These are phyloP conservation scores for Gymnopithys bicolor DNA, from an alignment of 2,797 vertebrate species.

Conservation along the genomic window DNA sequence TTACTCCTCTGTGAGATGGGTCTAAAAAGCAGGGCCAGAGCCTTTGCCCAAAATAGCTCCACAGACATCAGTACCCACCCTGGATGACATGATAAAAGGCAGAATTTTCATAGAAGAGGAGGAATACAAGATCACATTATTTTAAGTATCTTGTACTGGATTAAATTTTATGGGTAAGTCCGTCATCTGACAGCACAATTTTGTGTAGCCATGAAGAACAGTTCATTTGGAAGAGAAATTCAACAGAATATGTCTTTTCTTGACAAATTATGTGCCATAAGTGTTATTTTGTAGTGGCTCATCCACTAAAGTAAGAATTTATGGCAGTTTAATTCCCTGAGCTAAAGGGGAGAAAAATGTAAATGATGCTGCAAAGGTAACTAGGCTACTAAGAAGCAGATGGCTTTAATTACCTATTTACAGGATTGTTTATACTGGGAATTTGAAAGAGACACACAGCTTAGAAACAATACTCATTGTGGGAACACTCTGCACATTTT, in stretches of 20 bases:
- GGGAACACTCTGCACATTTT: constrained; percentile 66
- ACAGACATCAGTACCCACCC: neutral
- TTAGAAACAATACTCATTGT: constrained; percentile 76
- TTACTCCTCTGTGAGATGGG: neutral
- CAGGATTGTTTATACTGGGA: constrained; percentile 76
- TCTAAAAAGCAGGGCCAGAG: neutral
- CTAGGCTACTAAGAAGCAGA: constrained; percentile 75
- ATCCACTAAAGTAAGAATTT: constrained; percentile 64
- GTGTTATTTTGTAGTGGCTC: constrained; percentile 38
- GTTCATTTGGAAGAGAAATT: constrained; percentile 51
- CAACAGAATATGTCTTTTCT: constrained; percentile 23
- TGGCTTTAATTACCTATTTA: constrained; percentile 80
- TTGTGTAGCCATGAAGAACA: neutral
- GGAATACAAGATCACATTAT: neutral
- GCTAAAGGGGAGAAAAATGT: constrained; percentile 52
- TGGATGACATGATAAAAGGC: neutral
- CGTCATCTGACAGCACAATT: neutral
- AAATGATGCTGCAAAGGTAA: constrained; percentile 69
- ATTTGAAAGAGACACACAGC: constrained; percentile 65
- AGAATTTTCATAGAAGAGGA: neutral
- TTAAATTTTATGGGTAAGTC: neutral
- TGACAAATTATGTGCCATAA: constrained; percentile 9
- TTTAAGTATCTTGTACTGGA: neutral
- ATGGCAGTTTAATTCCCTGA: constrained; percentile 59
- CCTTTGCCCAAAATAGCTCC: neutral